phyloP scores from a whole-genome alignment of 2,797 vertebrate genomes.

The Enteromius unitaeniatus region DNA sequence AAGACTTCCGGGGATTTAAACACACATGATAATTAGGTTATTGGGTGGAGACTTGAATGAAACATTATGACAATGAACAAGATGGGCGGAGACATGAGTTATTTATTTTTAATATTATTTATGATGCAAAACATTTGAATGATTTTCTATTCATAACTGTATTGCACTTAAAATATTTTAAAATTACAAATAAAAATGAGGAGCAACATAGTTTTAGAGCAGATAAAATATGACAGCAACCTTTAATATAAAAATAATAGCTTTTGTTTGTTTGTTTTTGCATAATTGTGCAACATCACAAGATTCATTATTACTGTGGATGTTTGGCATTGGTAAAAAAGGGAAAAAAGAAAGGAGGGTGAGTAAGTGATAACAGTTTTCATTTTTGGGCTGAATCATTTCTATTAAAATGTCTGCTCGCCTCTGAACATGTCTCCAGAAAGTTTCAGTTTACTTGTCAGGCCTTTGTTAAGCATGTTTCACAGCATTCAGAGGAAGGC shows the following conservation, averaged over 20 bases:
- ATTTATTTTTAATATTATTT: too few species aligned
- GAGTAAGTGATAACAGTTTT: conserved; percentile 2
- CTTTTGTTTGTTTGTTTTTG: background rate
- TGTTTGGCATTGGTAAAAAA: background rate
- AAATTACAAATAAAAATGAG: background rate
- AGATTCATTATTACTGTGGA: background rate
- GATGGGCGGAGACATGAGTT: too few species aligned
- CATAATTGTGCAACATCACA: background rate
- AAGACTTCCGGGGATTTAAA: too few species aligned
- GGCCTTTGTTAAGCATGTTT: conserved; percentile 1
- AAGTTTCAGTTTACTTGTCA: conserved; percentile 13
- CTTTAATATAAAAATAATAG: background rate
- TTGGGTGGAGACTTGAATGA: too few species aligned
- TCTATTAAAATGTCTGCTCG: background rate
- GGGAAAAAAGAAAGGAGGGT: background rate
- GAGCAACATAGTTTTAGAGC: background rate
- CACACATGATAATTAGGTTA: too few species aligned
- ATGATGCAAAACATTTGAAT: background rate
- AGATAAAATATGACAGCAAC: background rate
- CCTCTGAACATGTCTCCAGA: background rate
- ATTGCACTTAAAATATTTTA: background rate
- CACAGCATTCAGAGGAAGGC: background rate
- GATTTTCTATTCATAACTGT: background rate
- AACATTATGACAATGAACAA: too few species aligned
- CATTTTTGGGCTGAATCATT: background rate